phyloP scores from a whole-genome alignment of 2,113 vertebrate genomes.

The Dolichallabes microphthalmus region DNA sequence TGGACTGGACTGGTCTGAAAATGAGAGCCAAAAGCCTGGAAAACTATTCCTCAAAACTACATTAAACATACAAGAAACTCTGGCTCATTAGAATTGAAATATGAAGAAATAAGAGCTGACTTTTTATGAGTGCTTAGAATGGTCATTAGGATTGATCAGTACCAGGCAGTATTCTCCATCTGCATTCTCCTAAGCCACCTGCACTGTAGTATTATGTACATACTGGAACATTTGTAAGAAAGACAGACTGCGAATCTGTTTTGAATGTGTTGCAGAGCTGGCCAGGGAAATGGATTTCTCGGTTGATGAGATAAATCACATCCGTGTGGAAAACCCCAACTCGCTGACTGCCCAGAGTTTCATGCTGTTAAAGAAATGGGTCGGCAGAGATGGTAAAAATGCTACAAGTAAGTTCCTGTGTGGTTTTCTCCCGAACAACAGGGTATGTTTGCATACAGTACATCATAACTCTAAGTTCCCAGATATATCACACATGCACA shows the following conservation, averaged over 20 bases:
- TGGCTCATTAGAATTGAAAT: too few relatives aligned
- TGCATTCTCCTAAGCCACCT: constrained; percentile 34
- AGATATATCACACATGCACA: not conserved
- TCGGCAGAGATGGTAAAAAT: constrained; percentile 95
- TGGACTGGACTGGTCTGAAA: too few relatives aligned
- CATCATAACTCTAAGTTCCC: not conserved
- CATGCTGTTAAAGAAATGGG: constrained; percentile 99
- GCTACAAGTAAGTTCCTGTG: constrained; percentile 91
- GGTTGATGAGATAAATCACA: constrained; percentile 98
- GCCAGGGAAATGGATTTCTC: constrained; percentile 98
- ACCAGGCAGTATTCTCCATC: constrained; percentile 44
- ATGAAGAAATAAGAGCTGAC: too few relatives aligned
- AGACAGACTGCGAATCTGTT: constrained; percentile 58
- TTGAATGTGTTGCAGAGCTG: constrained; percentile 84
- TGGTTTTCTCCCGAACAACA: constrained; percentile 51
- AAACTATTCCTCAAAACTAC: too few relatives aligned
- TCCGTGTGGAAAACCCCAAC: constrained; percentile 97
- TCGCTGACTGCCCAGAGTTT: constrained; percentile 97
- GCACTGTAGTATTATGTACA: constrained; percentile 43
- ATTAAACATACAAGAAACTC: too few relatives aligned
- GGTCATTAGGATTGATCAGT: constrained; percentile 9
- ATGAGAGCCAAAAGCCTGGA: too few relatives aligned
- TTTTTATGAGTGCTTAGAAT: not conserved
- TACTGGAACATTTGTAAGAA: constrained; percentile 10
- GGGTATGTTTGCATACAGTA: constrained; percentile 10